phyloP scores from a whole-genome alignment of 1,140 invertebrate genomes.

The Eufriesea mexicana region DNA sequence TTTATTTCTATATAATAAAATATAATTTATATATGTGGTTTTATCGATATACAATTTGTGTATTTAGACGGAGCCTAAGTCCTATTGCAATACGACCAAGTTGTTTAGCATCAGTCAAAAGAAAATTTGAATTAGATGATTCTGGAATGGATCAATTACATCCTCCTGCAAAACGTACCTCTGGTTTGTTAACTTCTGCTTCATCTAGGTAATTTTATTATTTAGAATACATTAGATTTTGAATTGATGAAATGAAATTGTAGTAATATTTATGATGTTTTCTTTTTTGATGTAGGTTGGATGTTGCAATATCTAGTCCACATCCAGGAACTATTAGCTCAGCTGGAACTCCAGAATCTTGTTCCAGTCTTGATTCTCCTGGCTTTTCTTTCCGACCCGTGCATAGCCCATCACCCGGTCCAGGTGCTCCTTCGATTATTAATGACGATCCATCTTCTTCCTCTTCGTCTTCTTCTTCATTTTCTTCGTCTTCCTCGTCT shows the following conservation, averaged over 20 bases:
- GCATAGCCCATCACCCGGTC: slow-evolving; percentile 82
- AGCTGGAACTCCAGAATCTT: slow-evolving; percentile 84
- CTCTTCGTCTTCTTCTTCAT: slow-evolving; percentile 28
- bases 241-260: neutral
- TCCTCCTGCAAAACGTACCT: slow-evolving; percentile 83
- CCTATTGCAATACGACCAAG: slow-evolving; percentile 90
- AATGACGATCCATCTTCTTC: slow-evolving; percentile 77
- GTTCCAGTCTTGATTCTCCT: slow-evolving; percentile 85
- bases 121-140: slow-evolving; percentile 90
- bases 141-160: slow-evolving; percentile 80
- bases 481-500: slow-evolving; percentile 35
- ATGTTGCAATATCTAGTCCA: slow-evolving; percentile 82
- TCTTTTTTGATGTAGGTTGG: slow-evolving; percentile 69
- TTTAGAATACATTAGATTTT: neutral
- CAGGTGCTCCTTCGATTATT: slow-evolving; percentile 62
- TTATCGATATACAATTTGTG: neutral
- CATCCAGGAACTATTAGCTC: slow-evolving; percentile 84
- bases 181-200: slow-evolving; percentile 77
- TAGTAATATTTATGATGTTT: neutral
- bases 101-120: slow-evolving; percentile 86
- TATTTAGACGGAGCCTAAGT: slow-evolving; percentile 88
- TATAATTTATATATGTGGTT: neutral
- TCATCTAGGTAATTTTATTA: slow-evolving; percentile 72
- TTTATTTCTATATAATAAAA: slow-evolving; percentile 32
- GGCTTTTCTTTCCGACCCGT: slow-evolving; percentile 83